Evolutionary conservation across 2,888 invertebrate species (phyloP).

Genomic region (Eremobia ochroleuca): DNA sequence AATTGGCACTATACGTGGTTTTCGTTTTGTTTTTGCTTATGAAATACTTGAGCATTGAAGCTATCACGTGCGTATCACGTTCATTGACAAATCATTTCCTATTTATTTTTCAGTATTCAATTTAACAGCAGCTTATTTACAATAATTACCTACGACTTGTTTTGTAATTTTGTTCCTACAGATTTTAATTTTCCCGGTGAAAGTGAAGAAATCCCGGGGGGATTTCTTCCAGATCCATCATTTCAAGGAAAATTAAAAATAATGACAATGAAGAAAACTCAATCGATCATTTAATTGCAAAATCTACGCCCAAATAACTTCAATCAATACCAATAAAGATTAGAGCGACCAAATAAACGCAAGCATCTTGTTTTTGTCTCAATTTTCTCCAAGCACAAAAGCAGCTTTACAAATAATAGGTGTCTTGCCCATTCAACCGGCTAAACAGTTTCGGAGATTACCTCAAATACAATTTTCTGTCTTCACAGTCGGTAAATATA

Average conservation of each 20-base stretch:
- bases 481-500: conserved; percentile 59
- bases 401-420: conserved; percentile 47
- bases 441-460: conserved; percentile 62
- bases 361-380: conserved; percentile 36
- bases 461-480: conserved; percentile 63
- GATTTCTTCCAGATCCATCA: not conserved
- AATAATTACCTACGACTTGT: no score
- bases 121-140: not conserved
- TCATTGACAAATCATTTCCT: not conserved
- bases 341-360: conserved; percentile 41
- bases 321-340: conserved; percentile 44
- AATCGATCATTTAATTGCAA: conserved; percentile 30
- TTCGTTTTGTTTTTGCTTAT: not conserved
- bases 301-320: conserved; percentile 5
- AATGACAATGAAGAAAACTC: not conserved
- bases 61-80: not conserved
- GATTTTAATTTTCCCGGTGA: not conserved
- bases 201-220: no score
- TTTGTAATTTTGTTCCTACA: not conserved
- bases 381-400: conserved; percentile 49
- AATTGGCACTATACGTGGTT: not conserved
- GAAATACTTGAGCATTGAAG: not conserved
- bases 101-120: conserved; percentile 1
- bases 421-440: conserved; percentile 50
- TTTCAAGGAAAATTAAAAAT: not conserved